These are phyloP conservation scores for Melanchra persicariae DNA, from an alignment of 2,888 invertebrate species.

Conservation along the genomic window DNA sequence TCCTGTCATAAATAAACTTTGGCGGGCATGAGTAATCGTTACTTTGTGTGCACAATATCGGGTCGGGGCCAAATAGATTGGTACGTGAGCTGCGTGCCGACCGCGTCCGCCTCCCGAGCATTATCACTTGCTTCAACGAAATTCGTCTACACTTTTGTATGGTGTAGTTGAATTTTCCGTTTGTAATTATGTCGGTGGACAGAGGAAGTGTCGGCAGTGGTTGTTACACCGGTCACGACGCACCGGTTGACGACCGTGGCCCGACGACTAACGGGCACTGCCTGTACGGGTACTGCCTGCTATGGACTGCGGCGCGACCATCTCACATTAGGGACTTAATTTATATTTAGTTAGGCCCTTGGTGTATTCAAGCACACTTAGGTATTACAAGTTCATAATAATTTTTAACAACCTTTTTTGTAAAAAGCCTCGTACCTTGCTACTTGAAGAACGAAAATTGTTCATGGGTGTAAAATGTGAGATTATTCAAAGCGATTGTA, in stretches of 20 bases:
- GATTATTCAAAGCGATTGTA: neutral
- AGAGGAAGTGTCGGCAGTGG: constrained; percentile 86
- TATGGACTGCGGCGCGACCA: constrained; percentile 85
- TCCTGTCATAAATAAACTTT: constrained; percentile 89
- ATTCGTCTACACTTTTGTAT: constrained; percentile 82
- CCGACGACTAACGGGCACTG: constrained; percentile 84
- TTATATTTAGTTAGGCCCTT: constrained; percentile 56
- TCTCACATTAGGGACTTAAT: constrained; percentile 77
- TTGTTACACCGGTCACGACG: constrained; percentile 87
- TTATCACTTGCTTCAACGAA: constrained; percentile 79
- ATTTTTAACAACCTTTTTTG: neutral
- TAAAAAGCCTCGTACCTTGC: neutral
- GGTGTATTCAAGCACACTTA: constrained; percentile 33
- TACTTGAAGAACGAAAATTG: neutral
- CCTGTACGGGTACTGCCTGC: constrained; percentile 74
- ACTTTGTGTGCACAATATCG: constrained; percentile 88
- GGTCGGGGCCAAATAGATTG: constrained; percentile 87
- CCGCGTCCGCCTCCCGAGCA: constrained; percentile 65
- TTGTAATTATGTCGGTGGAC: constrained; percentile 86
- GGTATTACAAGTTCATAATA: constrained; percentile 1
- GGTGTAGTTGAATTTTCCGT: constrained; percentile 88
- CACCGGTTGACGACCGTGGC: constrained; percentile 82
- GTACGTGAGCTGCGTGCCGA: constrained; percentile 84
- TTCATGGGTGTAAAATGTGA: neutral
- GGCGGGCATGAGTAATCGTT: constrained; percentile 87